A percentile compares a stretch with the other conserved stretches of the same genome.
phyloP scores from a whole-genome alignment of 2,888 invertebrate genomes.

The Stegana nigrithorax region DNA sequence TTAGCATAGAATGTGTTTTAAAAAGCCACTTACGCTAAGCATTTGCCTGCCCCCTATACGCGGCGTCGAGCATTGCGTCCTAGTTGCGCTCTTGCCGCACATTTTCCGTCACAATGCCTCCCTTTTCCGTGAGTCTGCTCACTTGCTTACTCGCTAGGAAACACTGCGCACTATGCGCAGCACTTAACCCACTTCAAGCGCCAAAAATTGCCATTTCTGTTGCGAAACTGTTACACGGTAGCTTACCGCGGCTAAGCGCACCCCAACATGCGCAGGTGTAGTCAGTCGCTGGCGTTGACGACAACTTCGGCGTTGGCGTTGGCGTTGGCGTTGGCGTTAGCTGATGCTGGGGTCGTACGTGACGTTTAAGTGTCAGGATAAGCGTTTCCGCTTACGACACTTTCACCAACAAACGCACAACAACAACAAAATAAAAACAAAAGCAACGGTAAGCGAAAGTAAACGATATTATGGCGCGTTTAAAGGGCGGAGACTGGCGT shows the following conservation, averaged over 20 bases:
- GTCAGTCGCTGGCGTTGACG: not conserved
- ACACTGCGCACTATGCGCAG: too few relatives aligned
- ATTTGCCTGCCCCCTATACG: constrained; percentile 56
- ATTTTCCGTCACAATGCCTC: not conserved
- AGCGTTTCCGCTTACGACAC: constrained; percentile 58
- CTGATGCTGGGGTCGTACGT: not conserved
- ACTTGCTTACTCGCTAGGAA: too few relatives aligned
- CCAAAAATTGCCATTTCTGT: too few relatives aligned
- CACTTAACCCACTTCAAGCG: too few relatives aligned
- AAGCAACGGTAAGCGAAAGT: too few relatives aligned
- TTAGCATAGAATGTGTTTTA: constrained; percentile 60
- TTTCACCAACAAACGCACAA: constrained; percentile 37
- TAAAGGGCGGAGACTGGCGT: too few relatives aligned
- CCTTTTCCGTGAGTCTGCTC: not conserved
- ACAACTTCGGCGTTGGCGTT: not conserved
- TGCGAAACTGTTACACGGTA: too few relatives aligned
- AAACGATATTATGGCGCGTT: too few relatives aligned
- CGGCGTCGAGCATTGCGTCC: too few relatives aligned
- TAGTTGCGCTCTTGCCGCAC: not conserved
- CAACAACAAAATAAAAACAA: too few relatives aligned
- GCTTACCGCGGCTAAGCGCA: too few relatives aligned
- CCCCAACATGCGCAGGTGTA: too few relatives aligned
- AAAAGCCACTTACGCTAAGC: constrained; percentile 60
- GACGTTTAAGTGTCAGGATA: constrained; percentile 57
- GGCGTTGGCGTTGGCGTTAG: not conserved